Evolutionary conservation across 2,888 invertebrate species (phyloP), one percentile per base, ranked within the genome.

Genomic region (Diogma glabrata): DNA sequence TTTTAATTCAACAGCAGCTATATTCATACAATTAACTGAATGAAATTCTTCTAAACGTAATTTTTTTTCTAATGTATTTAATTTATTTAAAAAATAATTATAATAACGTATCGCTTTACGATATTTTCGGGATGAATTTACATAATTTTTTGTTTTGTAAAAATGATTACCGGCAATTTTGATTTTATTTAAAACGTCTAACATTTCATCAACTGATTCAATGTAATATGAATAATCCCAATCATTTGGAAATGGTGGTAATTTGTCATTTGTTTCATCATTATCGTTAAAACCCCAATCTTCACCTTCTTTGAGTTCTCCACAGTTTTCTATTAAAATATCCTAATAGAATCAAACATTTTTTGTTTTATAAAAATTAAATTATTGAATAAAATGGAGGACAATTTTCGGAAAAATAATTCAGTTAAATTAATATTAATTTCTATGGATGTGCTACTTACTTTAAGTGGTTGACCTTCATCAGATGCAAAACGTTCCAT

Each of bases 201-300:
- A 58, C 43, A 77, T 43, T 26, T 28, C 26, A 14, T 50, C n/a
- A 16, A 33, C 12, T 8, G 10, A 24, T 24, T 22, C 24, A 9
- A 46, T 16, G 2, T 46, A 24, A 3, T 23, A 16, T 24, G 16
- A 46, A 24, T 46, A 10, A 14, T 46, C 46, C 8, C 79, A 82
- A 64, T 92, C 92, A 53, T 78, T 78, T 0, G 91, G 91, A 71
- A 79, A 84, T 4, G 87, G 82, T 0, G 90, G 85, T 62, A 82
- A 77, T 5, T 70, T 63, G 66, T 92, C 90, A 7, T 70, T 67
- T 0, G 84, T 81, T 22, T 79, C 84, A 63, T 90, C 90, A 48
- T 71, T 71, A 62, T 86, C 84, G 53, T 71, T 70, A 20, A 82
- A 70, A 47, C 78, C 79, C 81, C 85, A 87, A 55, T 76, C 71